Conservation (phyloP, 2,888 invertebrate species). For the Coleophora flavipennella region DNA sequence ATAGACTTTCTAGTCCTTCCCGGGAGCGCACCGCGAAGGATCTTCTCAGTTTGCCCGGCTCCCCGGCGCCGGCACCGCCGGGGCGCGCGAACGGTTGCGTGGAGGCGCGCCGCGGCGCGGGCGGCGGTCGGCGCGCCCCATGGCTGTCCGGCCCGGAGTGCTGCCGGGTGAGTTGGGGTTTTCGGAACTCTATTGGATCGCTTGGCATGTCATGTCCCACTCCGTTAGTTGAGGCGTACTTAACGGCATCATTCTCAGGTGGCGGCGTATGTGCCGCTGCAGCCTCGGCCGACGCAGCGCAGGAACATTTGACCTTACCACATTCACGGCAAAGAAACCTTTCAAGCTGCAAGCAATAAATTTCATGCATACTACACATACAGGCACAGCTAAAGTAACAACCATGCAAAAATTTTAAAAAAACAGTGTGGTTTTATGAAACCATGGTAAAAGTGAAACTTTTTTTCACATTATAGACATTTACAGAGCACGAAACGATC, state of each 20-base stretch:
- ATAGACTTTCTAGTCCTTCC: conserved; percentile 58
- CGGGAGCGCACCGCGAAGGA: conserved; percentile 61
- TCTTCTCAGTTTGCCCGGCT: conserved; percentile 52
- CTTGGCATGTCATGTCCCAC: conserved; percentile 22
- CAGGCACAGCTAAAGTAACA: conserved; percentile 29
- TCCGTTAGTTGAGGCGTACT: conserved; percentile 14
- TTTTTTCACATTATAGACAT: too few species aligned
- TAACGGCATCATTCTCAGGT: conserved; percentile 6
- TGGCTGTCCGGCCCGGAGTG: conserved; percentile 36
- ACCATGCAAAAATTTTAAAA: conserved; percentile 40
- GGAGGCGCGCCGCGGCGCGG: conserved; percentile 33
- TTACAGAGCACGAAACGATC: too few species aligned
- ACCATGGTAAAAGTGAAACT: too few species aligned
- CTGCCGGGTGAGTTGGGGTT: conserved; percentile 30
- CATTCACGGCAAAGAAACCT: conserved; percentile 81
- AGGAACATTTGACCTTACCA: conserved; percentile 78
- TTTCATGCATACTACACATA: conserved; percentile 68
- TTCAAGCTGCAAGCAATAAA: conserved; percentile 80
- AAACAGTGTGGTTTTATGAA: too few species aligned
- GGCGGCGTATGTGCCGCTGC: conserved; percentile 13
- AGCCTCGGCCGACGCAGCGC: conserved; percentile 39
- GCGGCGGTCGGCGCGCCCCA: conserved; percentile 21
- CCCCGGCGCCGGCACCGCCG: conserved; percentile 35
- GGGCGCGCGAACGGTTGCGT: conserved; percentile 49
- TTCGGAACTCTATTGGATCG: conserved; percentile 43